Percentiles rank a stretch among this genome's conserved stretches.
phyloP scores from a whole-genome alignment of 1,140 invertebrate species.

The silkworm (Bombyx mori) region DNA sequence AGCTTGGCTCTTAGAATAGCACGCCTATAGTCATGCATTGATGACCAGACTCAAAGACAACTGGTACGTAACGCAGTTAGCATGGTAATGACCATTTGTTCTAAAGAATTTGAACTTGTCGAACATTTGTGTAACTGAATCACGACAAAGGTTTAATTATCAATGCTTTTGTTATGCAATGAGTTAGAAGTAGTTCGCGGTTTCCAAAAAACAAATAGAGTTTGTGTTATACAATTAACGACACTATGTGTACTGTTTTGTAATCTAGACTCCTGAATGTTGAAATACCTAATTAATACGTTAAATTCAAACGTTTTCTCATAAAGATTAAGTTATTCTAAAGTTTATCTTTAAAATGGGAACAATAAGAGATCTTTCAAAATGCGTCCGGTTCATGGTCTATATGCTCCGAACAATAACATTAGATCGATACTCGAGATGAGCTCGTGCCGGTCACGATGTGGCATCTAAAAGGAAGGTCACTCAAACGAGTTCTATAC shows the following conservation, averaged over 20 bases:
- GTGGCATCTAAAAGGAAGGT: constrained; percentile 19
- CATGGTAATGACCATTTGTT: constrained; percentile 42
- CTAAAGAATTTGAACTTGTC: constrained; percentile 16
- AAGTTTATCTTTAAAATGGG: not conserved
- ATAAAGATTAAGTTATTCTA: too few relatives aligned
- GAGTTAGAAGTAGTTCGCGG: too few relatives aligned
- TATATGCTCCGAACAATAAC: constrained; percentile 23
- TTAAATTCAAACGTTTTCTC: too few relatives aligned
- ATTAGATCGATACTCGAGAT: constrained; percentile 21
- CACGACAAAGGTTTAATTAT: constrained; percentile 18
- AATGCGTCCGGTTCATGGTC: constrained; percentile 27
- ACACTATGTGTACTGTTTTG: too few relatives aligned
- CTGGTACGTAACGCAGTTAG: constrained; percentile 26
- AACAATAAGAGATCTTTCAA: constrained; percentile 23
- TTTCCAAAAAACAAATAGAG: too few relatives aligned
- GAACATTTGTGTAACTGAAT: constrained; percentile 16
- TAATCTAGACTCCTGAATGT: too few relatives aligned
- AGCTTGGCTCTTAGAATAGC: constrained; percentile 23
- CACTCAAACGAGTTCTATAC: constrained; percentile 9
- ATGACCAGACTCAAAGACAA: constrained; percentile 29
- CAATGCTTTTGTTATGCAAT: constrained; percentile 15
- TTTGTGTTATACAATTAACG: too few relatives aligned
- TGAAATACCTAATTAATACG: too few relatives aligned
- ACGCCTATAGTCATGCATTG: too few relatives aligned
- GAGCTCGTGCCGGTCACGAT: constrained; percentile 23